Conservation (phyloP, 2,888 invertebrate species). For the Orchesellides sinensis region DNA sequence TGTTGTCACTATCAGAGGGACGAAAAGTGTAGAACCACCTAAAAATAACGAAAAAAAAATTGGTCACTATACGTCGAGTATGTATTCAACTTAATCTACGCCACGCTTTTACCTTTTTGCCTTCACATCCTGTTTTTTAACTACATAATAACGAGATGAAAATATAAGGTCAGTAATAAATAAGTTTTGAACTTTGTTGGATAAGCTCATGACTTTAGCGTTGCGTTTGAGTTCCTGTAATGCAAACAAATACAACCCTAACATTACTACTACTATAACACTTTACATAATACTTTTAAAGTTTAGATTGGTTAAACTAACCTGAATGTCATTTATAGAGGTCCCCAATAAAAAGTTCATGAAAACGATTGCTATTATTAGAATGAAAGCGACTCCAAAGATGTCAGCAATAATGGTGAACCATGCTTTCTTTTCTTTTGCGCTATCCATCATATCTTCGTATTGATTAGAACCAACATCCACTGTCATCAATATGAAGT, state of each 20-base stretch:
- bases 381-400: slow-evolving; percentile 52
- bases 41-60: too few species aligned
- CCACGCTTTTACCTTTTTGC: too few species aligned
- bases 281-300: too few species aligned
- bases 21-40: too few species aligned
- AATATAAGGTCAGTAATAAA: slow-evolving; percentile 54
- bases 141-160: slow-evolving; percentile 14
- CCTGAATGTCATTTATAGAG: slow-evolving; percentile 66
- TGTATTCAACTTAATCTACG: too few species aligned
- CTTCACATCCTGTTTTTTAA: too few species aligned
- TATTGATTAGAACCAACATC: slow-evolving; percentile 58
- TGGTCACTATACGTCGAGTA: too few species aligned
- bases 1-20: background rate
- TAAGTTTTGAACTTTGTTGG: slow-evolving; percentile 38
- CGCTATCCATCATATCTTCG: slow-evolving; percentile 36
- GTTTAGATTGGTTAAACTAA: too few species aligned
- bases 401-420: slow-evolving; percentile 37
- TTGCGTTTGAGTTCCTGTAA: slow-evolving; percentile 43
- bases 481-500: slow-evolving; percentile 62
- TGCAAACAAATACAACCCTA: background rate
- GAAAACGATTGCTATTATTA: slow-evolving; percentile 63
- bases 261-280: too few species aligned
- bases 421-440: slow-evolving; percentile 37
- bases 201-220: slow-evolving; percentile 42
- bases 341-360: slow-evolving; percentile 66